Evolutionary conservation across 2,888 invertebrate species (phyloP), one percentile per base, ranked within the genome.

Genomic region (Parelbella ahira): DNA sequence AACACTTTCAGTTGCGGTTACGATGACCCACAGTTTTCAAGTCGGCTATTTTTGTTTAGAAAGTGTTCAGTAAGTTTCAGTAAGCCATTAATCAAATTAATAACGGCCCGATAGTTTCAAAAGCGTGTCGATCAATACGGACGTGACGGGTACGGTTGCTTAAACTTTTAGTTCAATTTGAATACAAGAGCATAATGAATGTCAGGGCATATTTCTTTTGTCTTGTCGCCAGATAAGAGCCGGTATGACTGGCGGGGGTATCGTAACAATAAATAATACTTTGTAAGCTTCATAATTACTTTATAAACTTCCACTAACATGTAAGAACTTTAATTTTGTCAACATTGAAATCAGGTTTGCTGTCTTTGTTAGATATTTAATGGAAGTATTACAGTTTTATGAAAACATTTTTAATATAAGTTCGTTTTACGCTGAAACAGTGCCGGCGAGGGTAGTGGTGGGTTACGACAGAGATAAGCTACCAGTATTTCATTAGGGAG

Each of bases 401-500:
- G n/a, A n/a, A n/a, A n/a, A n/a, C n/a, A n/a, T n/a, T n/a, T n/a
- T n/a, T n/a, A n/a, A n/a, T n/a, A n/a, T n/a, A n/a, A n/a, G n/a
- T n/a, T n/a, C n/a, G n/a, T n/a, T 12, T 32, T 1, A 5, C 6
- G 8, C 6, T 27, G 1, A 27, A 10, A 15, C 8, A 13, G 13
- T 15, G 6, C 5, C 3, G 6, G 15, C 18, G 7, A 11, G 4
- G 24, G 9, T 13, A 25, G 13, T 13, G 11, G 33, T 9, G n/a
- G 37, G 42, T 44, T 41, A 45, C 30, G 24, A 9, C 12, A 19
- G 25, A 30, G 45, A 50, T 47, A 51, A 52, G 55, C 51, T 50
- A 50, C 58, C 52, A 55, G 53, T 60, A 68, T 72, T 82, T 78
- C 71, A 75, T 81, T 78, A 78, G 72, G 55, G 59, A 60, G 64